Percentiles rank a stretch among this genome's conserved stretches.
These are phyloP conservation scores for Eucidaris tribuloides DNA, from an alignment of 35 echinoderm and acorn worm species.

Conservation along the genomic window DNA sequence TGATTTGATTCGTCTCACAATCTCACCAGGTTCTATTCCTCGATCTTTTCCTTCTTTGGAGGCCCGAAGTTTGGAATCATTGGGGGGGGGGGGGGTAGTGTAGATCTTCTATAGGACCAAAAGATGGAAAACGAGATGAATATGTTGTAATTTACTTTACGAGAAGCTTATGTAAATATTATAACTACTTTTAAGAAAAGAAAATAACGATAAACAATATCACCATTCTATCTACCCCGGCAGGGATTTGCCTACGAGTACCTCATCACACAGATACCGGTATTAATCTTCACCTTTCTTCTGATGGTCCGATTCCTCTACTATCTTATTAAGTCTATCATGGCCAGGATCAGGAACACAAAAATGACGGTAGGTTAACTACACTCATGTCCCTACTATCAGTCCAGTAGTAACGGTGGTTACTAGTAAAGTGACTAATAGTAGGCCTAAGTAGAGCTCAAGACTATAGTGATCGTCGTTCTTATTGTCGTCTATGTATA, in stretches of 20 bases:
- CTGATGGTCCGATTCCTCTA: conserved; percentile 14
- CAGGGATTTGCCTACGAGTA: conserved; percentile 3
- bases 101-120: too few relatives aligned
- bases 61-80: too few relatives aligned
- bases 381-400: background rate
- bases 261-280: background rate
- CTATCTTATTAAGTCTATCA: background rate
- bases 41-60: too few relatives aligned
- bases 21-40: too few relatives aligned
- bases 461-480: background rate
- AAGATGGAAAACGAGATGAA: too few relatives aligned
- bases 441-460: background rate
- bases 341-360: background rate
- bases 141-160: too few relatives aligned
- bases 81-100: too few relatives aligned
- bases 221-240: background rate
- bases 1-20: too few relatives aligned
- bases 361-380: background rate
- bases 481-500: background rate
- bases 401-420: background rate
- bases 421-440: background rate
- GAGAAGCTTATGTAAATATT: too few relatives aligned
- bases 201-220: too few relatives aligned
- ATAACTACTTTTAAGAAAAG: too few relatives aligned
- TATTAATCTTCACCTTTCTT: conserved; percentile 1